Evolutionary conservation across 2,888 invertebrate species (phyloP).

Genomic region (Sphaeridia pumilis): DNA sequence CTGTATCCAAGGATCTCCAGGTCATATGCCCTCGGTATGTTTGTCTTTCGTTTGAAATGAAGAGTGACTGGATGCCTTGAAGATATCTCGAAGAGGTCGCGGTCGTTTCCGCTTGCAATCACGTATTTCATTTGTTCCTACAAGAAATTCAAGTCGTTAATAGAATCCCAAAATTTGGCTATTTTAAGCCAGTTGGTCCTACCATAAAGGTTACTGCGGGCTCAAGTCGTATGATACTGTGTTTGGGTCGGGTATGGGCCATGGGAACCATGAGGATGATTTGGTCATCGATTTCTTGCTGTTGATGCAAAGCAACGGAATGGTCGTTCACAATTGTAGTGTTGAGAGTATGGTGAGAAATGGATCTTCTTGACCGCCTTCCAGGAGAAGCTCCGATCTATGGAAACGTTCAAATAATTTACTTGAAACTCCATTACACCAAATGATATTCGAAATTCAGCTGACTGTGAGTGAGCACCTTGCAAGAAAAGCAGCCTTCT

Average conservation of each 20-base stretch:
- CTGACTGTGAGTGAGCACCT: no score
- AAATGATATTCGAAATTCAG: no score
- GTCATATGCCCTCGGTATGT: slow-evolving; percentile 46
- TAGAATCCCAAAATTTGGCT: no score
- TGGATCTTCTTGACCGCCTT: no score
- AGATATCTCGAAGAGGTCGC: slow-evolving; percentile 48
- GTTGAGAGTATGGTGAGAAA: no score
- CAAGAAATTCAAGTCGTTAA: no score
- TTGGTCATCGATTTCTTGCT: slow-evolving; percentile 40
- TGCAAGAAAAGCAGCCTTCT: slow-evolving; percentile 80
- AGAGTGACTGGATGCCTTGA: slow-evolving; percentile 37
- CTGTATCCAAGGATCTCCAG: slow-evolving; percentile 45
- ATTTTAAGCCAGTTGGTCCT: no score
- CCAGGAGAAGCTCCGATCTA: no score
- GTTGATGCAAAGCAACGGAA: slow-evolving; percentile 19
- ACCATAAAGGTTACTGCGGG: slow-evolving; percentile 47
- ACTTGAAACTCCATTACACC: no score
- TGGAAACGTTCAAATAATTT: no score
- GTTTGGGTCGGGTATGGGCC: slow-evolving; percentile 50
- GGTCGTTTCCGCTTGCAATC: slow-evolving; percentile 49
- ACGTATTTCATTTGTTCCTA: slow-evolving; percentile 48
- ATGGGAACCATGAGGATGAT: slow-evolving; percentile 46
- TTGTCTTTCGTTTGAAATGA: slow-evolving; percentile 49
- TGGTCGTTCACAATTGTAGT: no score
- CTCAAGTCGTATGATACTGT: slow-evolving; percentile 52